A percentile compares a stretch with the other conserved stretches of the same genome.
These are phyloP conservation scores for Teleiodes luculella DNA, from an alignment of 2,888 invertebrate genomes.

Conservation along the genomic window DNA sequence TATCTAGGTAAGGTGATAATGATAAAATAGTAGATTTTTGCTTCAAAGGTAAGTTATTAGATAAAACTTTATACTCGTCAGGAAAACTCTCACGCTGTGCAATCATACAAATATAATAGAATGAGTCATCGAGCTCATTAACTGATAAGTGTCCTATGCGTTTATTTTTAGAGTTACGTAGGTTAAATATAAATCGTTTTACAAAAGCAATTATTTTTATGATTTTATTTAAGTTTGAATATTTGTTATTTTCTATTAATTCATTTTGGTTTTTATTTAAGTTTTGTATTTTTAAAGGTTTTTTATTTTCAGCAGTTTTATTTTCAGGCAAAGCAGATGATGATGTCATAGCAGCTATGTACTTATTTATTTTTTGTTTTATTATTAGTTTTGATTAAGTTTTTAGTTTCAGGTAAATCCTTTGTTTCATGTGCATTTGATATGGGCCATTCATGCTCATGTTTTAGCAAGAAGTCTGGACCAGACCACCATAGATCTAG, in stretches of 20 bases:
- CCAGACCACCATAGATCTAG: conserved; percentile 2
- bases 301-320: no score
- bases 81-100: not conserved
- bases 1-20: no score
- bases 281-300: not conserved
- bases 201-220: not conserved
- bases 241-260: not conserved
- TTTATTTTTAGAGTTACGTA: not conserved
- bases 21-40: no score
- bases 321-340: no score
- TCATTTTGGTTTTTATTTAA: not conserved
- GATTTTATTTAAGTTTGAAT: not conserved
- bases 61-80: no score
- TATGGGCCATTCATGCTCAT: not conserved
- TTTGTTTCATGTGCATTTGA: not conserved
- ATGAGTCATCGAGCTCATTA: not conserved
- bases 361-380: no score
- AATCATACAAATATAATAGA: not conserved
- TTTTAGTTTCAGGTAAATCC: not conserved
- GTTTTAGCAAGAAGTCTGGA: not conserved
- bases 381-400: no score
- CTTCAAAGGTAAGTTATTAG: no score
- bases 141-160: not conserved
- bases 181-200: not conserved
- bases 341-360: no score